phyloP scores from a whole-genome alignment of 2,888 invertebrate species.

The Andrena chrysosceles region DNA sequence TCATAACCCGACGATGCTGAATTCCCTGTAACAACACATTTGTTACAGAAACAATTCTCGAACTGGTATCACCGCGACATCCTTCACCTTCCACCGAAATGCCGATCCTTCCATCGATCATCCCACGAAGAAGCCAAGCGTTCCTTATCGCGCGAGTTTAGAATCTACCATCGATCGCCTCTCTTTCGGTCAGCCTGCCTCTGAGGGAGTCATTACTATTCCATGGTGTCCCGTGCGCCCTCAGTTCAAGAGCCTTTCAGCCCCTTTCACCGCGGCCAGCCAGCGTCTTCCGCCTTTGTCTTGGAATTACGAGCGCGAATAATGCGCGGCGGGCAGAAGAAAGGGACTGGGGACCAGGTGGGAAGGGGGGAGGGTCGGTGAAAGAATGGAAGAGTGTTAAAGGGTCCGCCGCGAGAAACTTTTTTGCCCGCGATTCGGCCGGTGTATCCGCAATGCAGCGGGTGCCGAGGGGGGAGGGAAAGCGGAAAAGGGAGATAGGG shows the following conservation, averaged over 20 bases:
- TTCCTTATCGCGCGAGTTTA: conserved; percentile 6
- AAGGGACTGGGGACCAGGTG: conserved; percentile 16
- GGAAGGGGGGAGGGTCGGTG: conserved; percentile 23
- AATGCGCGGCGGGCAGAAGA: conserved; percentile 48
- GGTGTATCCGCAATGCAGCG: conserved; percentile 63
- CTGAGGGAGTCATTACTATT: conserved; percentile 41
- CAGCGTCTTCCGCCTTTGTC: conserved; percentile 57
- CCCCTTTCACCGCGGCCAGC: neutral
- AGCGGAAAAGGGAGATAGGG: neutral
- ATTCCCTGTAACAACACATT: too few relatives aligned
- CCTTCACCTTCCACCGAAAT: neutral
- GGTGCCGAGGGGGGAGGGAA: neutral
- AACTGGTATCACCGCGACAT: too few relatives aligned
- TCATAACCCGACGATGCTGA: too few relatives aligned
- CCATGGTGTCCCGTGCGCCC: conserved; percentile 45
- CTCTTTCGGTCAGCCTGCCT: conserved; percentile 3
- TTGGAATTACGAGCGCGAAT: conserved; percentile 62
- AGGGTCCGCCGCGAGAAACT: conserved; percentile 49
- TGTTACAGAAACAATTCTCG: too few relatives aligned
- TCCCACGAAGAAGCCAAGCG: neutral
- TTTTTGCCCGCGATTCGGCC: conserved; percentile 58
- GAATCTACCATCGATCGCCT: neutral
- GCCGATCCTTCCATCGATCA: conserved; percentile 28
- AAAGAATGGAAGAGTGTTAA: conserved; percentile 50
- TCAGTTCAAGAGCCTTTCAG: neutral